phyloP scores from a whole-genome alignment of 2,113 vertebrate genomes.

The Podarcis cretensis region DNA sequence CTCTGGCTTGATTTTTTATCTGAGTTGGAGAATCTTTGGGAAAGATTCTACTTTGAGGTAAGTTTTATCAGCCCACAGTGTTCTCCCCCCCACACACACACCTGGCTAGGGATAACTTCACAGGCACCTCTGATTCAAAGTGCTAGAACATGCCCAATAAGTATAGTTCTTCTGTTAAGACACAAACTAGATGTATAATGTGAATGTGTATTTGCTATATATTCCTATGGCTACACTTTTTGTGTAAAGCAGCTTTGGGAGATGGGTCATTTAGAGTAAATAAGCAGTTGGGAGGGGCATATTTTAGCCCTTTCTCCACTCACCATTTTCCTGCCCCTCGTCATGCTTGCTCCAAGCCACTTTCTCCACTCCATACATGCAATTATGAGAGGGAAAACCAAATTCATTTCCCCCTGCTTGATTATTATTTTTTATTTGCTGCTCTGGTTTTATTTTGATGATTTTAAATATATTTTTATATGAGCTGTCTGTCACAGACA shows the following conservation, averaged over 20 bases:
- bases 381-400: not conserved
- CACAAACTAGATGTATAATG: not conserved
- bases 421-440: not conserved
- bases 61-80: not conserved
- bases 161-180: not conserved
- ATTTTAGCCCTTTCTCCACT: not conserved
- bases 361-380: not conserved
- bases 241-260: constrained; percentile 12
- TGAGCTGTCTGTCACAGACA: not conserved
- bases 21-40: not conserved
- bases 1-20: not conserved
- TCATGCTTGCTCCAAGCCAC: not conserved
- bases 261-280: not conserved
- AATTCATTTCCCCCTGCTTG: not conserved
- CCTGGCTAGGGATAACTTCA: not conserved
- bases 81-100: not conserved
- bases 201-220: not conserved
- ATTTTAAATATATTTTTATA: not conserved
- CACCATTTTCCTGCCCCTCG: not conserved
- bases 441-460: not conserved
- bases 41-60: not conserved
- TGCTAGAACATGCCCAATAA: not conserved
- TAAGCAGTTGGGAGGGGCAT: not conserved
- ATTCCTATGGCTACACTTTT: not conserved
- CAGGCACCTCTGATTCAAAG: not conserved